Evolutionary conservation across 2,888 invertebrate genomes (phyloP), one percentile per base, ranked within the genome.

Genomic region (Matsumyia berberina): DNA sequence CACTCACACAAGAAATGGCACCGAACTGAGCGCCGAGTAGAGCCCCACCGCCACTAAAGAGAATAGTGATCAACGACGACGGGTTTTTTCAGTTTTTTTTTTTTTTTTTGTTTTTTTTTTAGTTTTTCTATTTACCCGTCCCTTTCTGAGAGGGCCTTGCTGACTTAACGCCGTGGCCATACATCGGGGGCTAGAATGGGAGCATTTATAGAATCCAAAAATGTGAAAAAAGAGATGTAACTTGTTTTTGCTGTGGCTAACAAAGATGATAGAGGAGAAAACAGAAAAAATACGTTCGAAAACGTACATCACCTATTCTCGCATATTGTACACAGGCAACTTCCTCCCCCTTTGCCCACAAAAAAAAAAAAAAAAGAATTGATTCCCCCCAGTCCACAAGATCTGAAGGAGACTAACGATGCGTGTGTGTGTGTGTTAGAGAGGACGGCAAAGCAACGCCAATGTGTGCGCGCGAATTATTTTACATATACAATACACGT

Each of bases 401-500:
- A 51, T 12, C 12, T 24, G 44, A 35, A 51, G 24, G 24, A 51
- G 37, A 66, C 49, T 17, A 3, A 44, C 17, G 2, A 17, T 24
- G 24, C 1, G 24, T 24, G 24, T 12, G 12, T 15, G 42, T 42
- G 11, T 11, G 17, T 31, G 15, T n/a, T n/a, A n/a, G n/a, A n/a
- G n/a, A n/a, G n/a, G n/a, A n/a, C n/a, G 53, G 9, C 31, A 24
- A 55, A 39, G 46, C 33, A 55, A 64, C 62, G 73, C 73, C 42
- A 51, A 15, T 74, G 79, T 79, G 53, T 73, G 79, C 62, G 79
- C 83, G 79, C 79, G 37, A 83, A 79, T 76, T 69, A 55, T 39
- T 69, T 78, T 51, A 67, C 60, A 69, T 69, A 83, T 51, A 64
- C 19, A 57, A 11, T 4, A 24, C 24, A 24, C 24, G 24, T 24